Evolutionary conservation across 1,140 invertebrate species (phyloP).

Genomic region (Littorina saxatilis): DNA sequence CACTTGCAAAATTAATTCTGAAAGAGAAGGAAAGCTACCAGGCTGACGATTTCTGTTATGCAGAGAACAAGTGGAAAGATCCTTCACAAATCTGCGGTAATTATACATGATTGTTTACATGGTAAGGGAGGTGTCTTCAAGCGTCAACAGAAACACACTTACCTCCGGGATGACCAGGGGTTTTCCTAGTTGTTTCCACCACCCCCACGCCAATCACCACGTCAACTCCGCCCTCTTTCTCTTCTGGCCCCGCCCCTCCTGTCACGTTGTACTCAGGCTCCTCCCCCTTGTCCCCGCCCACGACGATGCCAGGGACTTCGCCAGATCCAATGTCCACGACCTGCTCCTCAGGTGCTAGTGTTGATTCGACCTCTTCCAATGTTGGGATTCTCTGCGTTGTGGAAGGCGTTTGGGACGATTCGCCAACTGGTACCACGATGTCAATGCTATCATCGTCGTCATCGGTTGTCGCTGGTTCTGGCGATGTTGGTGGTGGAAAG

Average conservation of each 20-base stretch:
- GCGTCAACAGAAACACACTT: neutral
- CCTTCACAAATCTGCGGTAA: no score
- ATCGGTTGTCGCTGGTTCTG: neutral
- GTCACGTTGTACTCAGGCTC: constrained; percentile 4
- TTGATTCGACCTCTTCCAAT: constrained; percentile 16
- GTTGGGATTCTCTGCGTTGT: constrained; percentile 22
- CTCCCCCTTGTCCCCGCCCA: neutral
- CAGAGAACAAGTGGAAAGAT: no score
- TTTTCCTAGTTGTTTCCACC: neutral
- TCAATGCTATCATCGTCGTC: neutral
- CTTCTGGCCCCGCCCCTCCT: neutral
- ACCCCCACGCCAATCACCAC: neutral
- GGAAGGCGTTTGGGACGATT: neutral
- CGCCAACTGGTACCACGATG: neutral
- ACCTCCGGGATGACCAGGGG: constrained; percentile 3
- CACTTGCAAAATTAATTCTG: no score
- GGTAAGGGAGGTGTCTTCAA: no score
- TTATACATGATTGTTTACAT: no score
- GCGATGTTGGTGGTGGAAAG: neutral
- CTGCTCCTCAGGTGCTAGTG: neutral
- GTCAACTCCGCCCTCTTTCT: neutral
- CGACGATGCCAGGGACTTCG: constrained; percentile 17
- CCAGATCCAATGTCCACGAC: constrained; percentile 20
- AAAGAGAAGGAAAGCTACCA: no score
- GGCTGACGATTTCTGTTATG: no score